Conservation (phyloP, 2,797 vertebrate genomes). For the Otolemur crassicaudatus region DNA sequence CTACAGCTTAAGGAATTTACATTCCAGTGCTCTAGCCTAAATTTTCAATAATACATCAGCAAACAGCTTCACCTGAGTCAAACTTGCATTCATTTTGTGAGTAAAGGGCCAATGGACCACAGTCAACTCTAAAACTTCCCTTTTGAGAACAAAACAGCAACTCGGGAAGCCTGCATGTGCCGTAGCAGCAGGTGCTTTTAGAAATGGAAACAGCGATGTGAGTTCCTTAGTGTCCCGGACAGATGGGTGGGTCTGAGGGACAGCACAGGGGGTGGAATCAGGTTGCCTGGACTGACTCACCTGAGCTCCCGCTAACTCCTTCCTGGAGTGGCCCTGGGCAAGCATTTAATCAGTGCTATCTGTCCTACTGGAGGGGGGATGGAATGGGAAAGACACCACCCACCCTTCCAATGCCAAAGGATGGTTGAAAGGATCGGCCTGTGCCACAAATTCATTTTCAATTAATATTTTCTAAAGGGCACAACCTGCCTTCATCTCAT, state of each 20-base stretch:
- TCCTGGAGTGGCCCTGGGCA: fast-evolving
- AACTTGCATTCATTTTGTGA: neutral
- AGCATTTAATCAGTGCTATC: fast-evolving
- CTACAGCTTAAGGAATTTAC: neutral
- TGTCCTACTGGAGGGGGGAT: fast-evolving
- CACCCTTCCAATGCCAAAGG: neutral
- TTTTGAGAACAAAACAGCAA: neutral
- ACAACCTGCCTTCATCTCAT: too few species aligned
- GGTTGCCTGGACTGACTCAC: fast-evolving
- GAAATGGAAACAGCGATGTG: fast-evolving
- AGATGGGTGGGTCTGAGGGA: too few species aligned
- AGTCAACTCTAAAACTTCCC: neutral
- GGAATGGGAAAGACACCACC: fast-evolving
- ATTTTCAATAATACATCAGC: neutral
- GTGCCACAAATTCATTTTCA: neutral
- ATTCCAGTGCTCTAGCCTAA: neutral
- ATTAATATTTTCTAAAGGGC: neutral
- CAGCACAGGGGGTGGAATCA: neutral
- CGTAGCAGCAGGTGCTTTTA: neutral
- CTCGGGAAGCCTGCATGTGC: neutral
- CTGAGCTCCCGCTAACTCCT: fast-evolving
- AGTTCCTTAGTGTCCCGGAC: neutral
- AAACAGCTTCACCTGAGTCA: neutral
- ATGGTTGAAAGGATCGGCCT: neutral
- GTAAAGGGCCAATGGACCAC: neutral